Percentiles rank a stretch among this genome's conserved stretches.
phyloP scores from a whole-genome alignment of 2,888 invertebrate genomes.

The Platycheirus albimanus region DNA sequence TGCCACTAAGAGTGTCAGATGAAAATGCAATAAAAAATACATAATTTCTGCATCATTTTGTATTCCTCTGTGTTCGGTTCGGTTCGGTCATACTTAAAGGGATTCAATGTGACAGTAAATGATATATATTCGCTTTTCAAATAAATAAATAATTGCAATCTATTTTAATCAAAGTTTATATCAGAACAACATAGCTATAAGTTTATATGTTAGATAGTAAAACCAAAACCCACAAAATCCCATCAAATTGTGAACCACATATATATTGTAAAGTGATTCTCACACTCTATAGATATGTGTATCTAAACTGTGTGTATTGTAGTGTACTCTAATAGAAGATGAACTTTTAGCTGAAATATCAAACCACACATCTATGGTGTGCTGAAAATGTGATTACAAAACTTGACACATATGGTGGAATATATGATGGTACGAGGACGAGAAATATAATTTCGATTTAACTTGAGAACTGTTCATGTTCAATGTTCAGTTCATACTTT shows the following conservation, averaged over 20 bases:
- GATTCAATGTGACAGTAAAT: slow-evolving; percentile 6
- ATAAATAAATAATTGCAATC: slow-evolving; percentile 33
- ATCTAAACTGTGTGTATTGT: too few species aligned
- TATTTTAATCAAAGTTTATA: slow-evolving; percentile 51
- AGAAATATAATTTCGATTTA: slow-evolving; percentile 22
- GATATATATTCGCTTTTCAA: background rate
- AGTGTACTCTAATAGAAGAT: background rate
- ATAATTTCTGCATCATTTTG: slow-evolving; percentile 18
- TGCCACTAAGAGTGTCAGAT: background rate
- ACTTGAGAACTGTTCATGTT: slow-evolving; percentile 19
- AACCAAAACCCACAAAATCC: slow-evolving; percentile 15
- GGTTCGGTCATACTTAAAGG: background rate
- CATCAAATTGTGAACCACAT: slow-evolving; percentile 40
- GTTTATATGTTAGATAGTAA: too few species aligned
- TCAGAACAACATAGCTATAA: background rate
- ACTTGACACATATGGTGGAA: slow-evolving; percentile 26
- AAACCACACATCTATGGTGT: slow-evolving; percentile 7
- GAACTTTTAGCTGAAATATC: slow-evolving; percentile 33
- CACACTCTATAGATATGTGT: too few species aligned
- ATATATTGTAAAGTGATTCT: slow-evolving; percentile 30
- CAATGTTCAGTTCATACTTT: background rate
- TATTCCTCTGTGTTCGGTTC: background rate
- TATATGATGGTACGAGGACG: background rate
- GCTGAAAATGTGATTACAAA: slow-evolving; percentile 16
- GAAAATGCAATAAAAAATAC: slow-evolving; percentile 5